Percentiles rank a stretch among this genome's conserved stretches.
These are phyloP conservation scores for Lophotriccus pileatus DNA, from an alignment of 2,797 vertebrate species.

Conservation along the genomic window DNA sequence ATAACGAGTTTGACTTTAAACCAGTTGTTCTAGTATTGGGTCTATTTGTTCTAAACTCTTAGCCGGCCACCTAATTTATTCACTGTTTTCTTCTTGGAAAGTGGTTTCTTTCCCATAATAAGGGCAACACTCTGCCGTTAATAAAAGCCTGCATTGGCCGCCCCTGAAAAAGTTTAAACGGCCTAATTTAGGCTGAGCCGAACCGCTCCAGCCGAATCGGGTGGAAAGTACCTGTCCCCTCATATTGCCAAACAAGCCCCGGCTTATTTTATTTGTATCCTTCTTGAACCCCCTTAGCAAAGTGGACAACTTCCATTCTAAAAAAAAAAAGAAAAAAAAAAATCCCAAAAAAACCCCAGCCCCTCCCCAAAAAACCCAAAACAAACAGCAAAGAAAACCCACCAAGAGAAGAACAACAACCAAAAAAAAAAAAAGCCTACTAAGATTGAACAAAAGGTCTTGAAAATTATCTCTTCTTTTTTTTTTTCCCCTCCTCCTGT, in stretches of 20 bases:
- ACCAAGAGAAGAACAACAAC: neutral
- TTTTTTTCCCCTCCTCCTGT: neutral
- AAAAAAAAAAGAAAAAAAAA: neutral
- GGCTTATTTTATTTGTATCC: neutral
- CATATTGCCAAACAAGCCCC: neutral
- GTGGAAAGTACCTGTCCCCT: neutral
- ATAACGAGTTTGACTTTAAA: slow-evolving; percentile 21
- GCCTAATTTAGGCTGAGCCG: neutral
- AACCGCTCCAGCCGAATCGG: neutral
- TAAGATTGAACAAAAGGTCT: neutral
- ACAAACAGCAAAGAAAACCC: no score
- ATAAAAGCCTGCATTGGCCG: neutral
- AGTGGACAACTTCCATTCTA: neutral
- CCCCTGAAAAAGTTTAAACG: neutral
- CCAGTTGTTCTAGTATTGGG: neutral
- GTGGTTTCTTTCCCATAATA: neutral
- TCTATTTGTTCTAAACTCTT: neutral
- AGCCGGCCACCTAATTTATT: neutral
- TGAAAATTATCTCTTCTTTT: neutral
- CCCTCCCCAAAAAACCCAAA: no score
- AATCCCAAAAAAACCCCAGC: no score
- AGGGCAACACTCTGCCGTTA: neutral
- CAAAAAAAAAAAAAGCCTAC: no score
- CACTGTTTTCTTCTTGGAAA: neutral
- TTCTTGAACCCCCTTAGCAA: neutral